These are phyloP conservation scores for Xestia sexstrigata DNA, from an alignment of 2,888 invertebrate genomes.

Conservation along the genomic window DNA sequence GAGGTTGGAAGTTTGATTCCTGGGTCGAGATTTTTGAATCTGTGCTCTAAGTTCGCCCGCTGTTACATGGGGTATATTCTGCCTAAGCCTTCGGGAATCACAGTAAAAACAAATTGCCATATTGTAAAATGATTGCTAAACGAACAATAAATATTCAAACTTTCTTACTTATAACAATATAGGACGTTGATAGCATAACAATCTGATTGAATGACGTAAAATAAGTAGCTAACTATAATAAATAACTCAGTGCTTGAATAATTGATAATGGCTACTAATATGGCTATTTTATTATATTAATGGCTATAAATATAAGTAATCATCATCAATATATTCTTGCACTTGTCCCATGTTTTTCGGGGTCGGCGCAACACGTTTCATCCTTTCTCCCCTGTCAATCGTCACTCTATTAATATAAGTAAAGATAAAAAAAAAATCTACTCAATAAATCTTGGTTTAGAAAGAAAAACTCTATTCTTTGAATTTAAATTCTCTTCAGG, in stretches of 20 bases:
- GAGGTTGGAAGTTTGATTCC: neutral
- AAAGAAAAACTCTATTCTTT: neutral
- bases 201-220: neutral
- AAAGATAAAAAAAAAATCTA: neutral
- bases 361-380: neutral
- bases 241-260: neutral
- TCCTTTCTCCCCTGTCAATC: neutral
- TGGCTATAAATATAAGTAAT: too few species aligned
- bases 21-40: neutral
- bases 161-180: neutral
- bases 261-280: neutral
- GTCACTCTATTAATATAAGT: neutral
- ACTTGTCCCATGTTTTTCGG: neutral
- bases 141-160: neutral
- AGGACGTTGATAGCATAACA: neutral
- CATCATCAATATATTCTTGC: neutral
- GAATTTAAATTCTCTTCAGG: constrained; percentile 8
- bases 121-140: neutral
- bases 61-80: neutral
- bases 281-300: too few species aligned
- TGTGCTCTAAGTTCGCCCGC: neutral
- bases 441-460: neutral
- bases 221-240: neutral
- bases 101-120: neutral
- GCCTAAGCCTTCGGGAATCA: neutral